Evolutionary conservation across 2,113 vertebrate genomes (phyloP), one percentile per base, ranked within the genome.

Genomic region (Probosciger aterrimus): DNA sequence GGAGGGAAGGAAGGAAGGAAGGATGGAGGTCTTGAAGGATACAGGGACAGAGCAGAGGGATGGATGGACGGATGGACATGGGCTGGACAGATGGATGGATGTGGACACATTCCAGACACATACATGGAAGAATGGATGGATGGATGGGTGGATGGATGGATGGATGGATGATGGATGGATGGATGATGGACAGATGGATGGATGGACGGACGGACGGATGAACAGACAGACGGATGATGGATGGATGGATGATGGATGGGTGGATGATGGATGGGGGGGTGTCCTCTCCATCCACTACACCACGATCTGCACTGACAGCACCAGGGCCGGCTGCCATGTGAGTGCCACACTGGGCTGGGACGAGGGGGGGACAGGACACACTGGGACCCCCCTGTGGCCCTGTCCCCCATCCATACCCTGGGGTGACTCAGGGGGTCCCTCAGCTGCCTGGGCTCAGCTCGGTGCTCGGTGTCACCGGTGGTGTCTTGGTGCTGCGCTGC

Each of bases 281-380:
- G 1, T 4, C 39, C 5, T 94, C 3, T 1, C 83, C 87, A 91
- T 94, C 80, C 87, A 87, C 31, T 1, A 0, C 1, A 92, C 95
- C 87, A 92, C 86, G 92, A 55, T 91, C 87, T 91, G 95, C 0
- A 90, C 95, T 0, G 90, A 94, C 0, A 94, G 95, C 0, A 71
- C 43, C 0, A 64, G 82, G 35, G 7, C 94, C 0, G 87, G 94
- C 37, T 96, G 95, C 87, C 91, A 94, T 0, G 87, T 94, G 83
- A 86, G 95, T 74, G 44, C 39, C 3, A 0, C 0, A 0, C 35
- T 3, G 4, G 7, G 10, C 3, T 0, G 0, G 24, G 24, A 16
- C 0, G 0, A 6, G 11, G 13, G 7, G 11, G 55, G 22, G 43
- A 43, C 55, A 57, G 15, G 9, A 28, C 20, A 2, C 1, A 1